These are phyloP conservation scores for Eubasilissa regina DNA, from an alignment of 1,140 invertebrate genomes.

Conservation along the genomic window DNA sequence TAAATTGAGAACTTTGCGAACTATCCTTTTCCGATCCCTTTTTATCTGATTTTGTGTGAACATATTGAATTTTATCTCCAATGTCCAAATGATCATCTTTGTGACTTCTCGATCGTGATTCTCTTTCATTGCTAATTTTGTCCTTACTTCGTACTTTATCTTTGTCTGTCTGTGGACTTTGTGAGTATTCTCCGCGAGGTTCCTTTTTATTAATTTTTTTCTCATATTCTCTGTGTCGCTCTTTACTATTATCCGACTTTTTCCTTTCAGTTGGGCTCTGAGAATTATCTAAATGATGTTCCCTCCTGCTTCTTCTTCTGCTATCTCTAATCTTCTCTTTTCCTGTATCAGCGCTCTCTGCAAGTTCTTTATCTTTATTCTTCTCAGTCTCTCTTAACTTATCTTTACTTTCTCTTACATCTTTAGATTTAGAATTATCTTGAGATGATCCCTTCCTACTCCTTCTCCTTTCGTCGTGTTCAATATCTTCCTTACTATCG, in stretches of 20 bases:
- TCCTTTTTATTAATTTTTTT: background rate
- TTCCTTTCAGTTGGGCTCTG: background rate
- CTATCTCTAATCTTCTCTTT: background rate
- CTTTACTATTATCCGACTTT: background rate
- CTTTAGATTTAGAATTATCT: constrained; percentile 18
- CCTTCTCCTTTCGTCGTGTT: background rate
- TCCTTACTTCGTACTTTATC: background rate
- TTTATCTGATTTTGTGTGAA: background rate
- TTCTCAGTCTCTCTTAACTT: too few relatives aligned
- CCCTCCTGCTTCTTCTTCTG: background rate
- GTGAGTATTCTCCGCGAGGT: background rate
- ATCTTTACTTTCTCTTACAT: too few relatives aligned
- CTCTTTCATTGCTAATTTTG: background rate
- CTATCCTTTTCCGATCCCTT: background rate
- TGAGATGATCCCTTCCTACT: background rate
- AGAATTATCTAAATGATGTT: background rate
- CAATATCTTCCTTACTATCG: background rate
- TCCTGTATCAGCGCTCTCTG: background rate
- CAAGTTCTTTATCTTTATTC: too few relatives aligned
- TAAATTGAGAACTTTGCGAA: constrained; percentile 15
- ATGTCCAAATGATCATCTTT: background rate
- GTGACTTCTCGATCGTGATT: constrained; percentile 4
- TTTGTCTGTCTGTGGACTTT: constrained; percentile 9
- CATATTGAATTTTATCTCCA: background rate
- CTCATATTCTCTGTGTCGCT: background rate